A percentile compares a stretch with the other conserved stretches of the same genome.
Conservation (phyloP, 2,888 invertebrate species). For the Toxonevra muliebris region DNA sequence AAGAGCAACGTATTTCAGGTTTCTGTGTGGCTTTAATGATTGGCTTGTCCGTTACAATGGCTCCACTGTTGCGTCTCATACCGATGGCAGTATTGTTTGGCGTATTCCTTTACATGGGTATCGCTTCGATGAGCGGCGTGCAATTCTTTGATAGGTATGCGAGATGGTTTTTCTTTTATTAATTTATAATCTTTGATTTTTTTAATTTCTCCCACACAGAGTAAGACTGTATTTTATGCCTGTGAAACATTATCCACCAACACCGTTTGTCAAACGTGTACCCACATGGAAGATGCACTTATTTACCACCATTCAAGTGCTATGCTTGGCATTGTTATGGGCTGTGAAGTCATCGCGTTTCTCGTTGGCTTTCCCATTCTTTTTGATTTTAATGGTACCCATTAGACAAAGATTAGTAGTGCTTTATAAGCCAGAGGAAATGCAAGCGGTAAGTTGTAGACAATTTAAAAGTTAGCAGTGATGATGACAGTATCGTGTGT, state of each 20-base stretch:
- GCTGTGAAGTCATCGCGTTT: slow-evolving; percentile 88
- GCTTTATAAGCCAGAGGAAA: slow-evolving; percentile 82
- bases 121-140: slow-evolving; percentile 92
- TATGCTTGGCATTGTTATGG: slow-evolving; percentile 83
- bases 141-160: slow-evolving; percentile 83
- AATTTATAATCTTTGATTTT: neutral
- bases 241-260: slow-evolving; percentile 93
- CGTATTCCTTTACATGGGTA: slow-evolving; percentile 96
- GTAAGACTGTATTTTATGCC: slow-evolving; percentile 91
- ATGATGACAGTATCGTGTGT: too few relatives aligned
- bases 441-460: slow-evolving; percentile 86
- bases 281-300: slow-evolving; percentile 92
- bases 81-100: slow-evolving; percentile 98
- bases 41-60: slow-evolving; percentile 86
- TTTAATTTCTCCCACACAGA: slow-evolving; percentile 59
- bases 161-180: too few relatives aligned
- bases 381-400: slow-evolving; percentile 91
- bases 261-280: slow-evolving; percentile 88
- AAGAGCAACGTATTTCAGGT: slow-evolving; percentile 88
- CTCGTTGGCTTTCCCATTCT: slow-evolving; percentile 93
- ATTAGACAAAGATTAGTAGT: slow-evolving; percentile 77
- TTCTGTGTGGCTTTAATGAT: slow-evolving; percentile 82
- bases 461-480: too few relatives aligned
- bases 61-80: slow-evolving; percentile 80
- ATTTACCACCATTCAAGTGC: slow-evolving; percentile 85